Percentiles rank a stretch among this genome's conserved stretches.
Evolutionary conservation across 2,888 invertebrate species (phyloP).

Genomic region (Hyles lineata): DNA sequence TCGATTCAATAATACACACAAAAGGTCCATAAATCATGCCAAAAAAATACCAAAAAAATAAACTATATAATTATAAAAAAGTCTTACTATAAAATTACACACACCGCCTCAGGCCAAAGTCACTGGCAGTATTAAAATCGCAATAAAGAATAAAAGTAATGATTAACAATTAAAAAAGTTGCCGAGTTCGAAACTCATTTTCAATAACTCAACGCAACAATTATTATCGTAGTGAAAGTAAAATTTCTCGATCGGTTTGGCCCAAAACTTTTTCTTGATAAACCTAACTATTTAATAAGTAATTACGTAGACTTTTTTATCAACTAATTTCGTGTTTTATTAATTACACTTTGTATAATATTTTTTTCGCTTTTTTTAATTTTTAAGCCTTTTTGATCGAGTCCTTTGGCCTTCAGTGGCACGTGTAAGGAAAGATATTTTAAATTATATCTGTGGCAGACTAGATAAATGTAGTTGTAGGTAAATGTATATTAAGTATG

Average conservation of each 20-base stretch:
- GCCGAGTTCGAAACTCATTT: conserved; percentile 15
- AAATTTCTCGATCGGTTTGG: not conserved
- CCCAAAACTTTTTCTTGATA: not conserved
- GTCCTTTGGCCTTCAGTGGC: too few relatives aligned
- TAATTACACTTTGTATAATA: not conserved
- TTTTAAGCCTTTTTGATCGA: too few relatives aligned
- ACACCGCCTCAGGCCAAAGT: not conserved
- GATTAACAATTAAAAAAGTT: conserved; percentile 22
- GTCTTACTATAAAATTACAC: not conserved
- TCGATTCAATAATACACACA: too few relatives aligned
- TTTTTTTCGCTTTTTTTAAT: not conserved
- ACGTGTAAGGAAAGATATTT: too few relatives aligned
- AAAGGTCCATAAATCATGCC: not conserved
- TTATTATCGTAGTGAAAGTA: not conserved
- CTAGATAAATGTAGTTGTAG: too few relatives aligned
- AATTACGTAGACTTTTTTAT: not conserved
- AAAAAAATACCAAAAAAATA: not conserved
- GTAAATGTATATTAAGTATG: too few relatives aligned
- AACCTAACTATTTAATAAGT: conserved; percentile 1
- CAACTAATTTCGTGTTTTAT: not conserved
- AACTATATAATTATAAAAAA: not conserved
- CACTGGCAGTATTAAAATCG: not conserved
- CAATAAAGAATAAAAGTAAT: conserved; percentile 18
- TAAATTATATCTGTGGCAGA: too few relatives aligned
- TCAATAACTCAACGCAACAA: not conserved